Conservation (phyloP, 2,888 invertebrate genomes). For the Amiota mariae region DNA sequence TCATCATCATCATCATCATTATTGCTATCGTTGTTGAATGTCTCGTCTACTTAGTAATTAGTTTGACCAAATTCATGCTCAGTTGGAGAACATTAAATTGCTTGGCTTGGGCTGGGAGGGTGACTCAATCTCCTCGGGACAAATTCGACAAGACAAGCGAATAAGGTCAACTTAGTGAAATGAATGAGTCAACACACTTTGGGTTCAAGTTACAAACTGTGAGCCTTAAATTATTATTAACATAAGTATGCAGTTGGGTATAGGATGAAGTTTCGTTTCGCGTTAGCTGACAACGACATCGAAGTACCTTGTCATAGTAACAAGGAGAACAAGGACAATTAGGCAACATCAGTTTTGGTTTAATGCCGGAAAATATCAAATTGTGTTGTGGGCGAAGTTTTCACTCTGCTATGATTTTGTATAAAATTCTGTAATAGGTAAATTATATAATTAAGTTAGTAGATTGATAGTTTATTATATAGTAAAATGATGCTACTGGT, state of each 20-base stretch:
- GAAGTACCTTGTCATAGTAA: slow-evolving; percentile 1
- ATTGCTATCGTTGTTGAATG: slow-evolving; percentile 34
- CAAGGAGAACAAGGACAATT: slow-evolving; percentile 14
- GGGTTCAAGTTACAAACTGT: slow-evolving; percentile 17
- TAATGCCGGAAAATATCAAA: no score
- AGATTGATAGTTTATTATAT: no score
- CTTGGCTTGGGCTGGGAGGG: neutral
- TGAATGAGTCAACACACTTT: slow-evolving; percentile 35
- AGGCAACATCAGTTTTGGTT: neutral
- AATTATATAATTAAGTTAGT: no score
- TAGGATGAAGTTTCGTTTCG: neutral
- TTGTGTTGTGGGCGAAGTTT: neutral
- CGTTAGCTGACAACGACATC: neutral
- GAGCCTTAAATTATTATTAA: slow-evolving; percentile 14
- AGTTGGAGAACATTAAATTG: slow-evolving; percentile 50
- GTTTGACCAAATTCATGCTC: slow-evolving; percentile 50
- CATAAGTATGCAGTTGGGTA: slow-evolving; percentile 26
- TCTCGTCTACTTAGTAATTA: slow-evolving; percentile 47
- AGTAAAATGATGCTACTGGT: no score
- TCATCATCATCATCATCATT: slow-evolving; percentile 18
- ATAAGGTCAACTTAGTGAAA: slow-evolving; percentile 4
- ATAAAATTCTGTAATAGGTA: neutral
- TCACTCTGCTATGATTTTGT: neutral
- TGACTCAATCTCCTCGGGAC: no score
- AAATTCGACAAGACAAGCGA: neutral